Percentiles rank a stretch among this genome's conserved stretches.
These are phyloP conservation scores for Carterocephalus palaemon DNA, from an alignment of 2,888 invertebrate species.

Conservation along the genomic window DNA sequence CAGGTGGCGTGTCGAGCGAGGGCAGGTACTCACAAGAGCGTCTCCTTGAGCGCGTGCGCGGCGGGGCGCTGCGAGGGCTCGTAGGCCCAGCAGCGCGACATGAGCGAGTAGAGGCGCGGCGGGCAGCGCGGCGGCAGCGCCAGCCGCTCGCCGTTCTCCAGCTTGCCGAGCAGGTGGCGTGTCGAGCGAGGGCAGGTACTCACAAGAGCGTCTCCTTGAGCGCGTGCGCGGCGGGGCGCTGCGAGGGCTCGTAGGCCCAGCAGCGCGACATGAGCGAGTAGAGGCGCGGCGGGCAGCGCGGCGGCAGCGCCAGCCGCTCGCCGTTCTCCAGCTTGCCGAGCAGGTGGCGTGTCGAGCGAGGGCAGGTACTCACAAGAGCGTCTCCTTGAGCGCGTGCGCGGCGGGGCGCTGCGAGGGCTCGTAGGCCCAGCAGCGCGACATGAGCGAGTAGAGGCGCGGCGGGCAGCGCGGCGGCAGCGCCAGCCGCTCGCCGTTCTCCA, in stretches of 20 bases:
- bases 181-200: too few relatives aligned
- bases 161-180: too few relatives aligned
- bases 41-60: conserved; percentile 94
- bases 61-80: conserved; percentile 95
- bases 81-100: conserved; percentile 98
- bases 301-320: too few relatives aligned
- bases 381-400: conserved; percentile 94
- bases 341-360: too few relatives aligned
- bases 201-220: too few relatives aligned
- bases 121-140: conserved; percentile 95
- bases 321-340: too few relatives aligned
- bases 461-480: conserved; percentile 95
- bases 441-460: conserved; percentile 94
- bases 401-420: conserved; percentile 95
- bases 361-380: conserved; percentile 83
- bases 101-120: conserved; percentile 94
- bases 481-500: conserved; percentile 96
- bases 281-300: too few relatives aligned
- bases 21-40: conserved; percentile 83
- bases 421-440: conserved; percentile 98
- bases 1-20: too few relatives aligned
- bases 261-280: too few relatives aligned
- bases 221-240: too few relatives aligned
- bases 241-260: too few relatives aligned
- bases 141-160: conserved; percentile 96